These are phyloP conservation scores for Athalia cordata DNA, from an alignment of 2,888 invertebrate species.

Conservation along the genomic window DNA sequence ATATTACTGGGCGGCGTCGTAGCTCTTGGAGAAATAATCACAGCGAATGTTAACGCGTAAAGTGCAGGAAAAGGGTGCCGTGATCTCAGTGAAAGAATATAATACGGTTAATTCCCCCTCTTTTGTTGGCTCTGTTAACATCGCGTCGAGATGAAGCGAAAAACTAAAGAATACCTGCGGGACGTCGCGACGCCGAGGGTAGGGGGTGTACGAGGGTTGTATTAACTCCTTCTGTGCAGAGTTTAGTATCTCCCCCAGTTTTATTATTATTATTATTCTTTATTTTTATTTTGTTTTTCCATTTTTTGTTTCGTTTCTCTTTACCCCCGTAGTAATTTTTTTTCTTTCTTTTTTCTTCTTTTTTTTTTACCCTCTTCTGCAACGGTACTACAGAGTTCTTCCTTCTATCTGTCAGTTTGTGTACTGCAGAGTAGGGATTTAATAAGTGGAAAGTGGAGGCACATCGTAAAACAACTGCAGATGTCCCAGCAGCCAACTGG, in stretches of 20 bases:
- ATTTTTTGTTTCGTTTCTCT: not conserved
- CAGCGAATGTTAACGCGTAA: no score
- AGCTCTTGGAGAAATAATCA: no score
- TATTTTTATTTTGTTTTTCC: not conserved
- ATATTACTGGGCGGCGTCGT: no score
- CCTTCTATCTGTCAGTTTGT: constrained; percentile 3
- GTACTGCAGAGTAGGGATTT: constrained; percentile 34
- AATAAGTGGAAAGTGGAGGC: constrained; percentile 43
- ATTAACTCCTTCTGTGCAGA: constrained; percentile 24
- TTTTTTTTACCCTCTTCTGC: not conserved
- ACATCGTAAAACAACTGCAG: constrained; percentile 41
- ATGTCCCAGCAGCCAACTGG: constrained; percentile 18
- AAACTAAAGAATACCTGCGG: constrained; percentile 21
- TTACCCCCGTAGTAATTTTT: constrained; percentile 1
- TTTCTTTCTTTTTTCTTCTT: not conserved
- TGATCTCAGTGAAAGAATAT: constrained; percentile 1
- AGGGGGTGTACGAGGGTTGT: not conserved
- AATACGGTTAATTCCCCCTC: not conserved
- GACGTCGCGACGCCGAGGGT: constrained; percentile 6
- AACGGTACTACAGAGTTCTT: not conserved
- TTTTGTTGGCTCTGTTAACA: not conserved
- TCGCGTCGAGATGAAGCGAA: constrained; percentile 1
- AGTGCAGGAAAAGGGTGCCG: not conserved
- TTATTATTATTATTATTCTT: not conserved
- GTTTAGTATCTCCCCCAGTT: constrained; percentile 16